Evolutionary conservation across 2,113 vertebrate species (phyloP).

Genomic region (Corydoras maculifer): DNA sequence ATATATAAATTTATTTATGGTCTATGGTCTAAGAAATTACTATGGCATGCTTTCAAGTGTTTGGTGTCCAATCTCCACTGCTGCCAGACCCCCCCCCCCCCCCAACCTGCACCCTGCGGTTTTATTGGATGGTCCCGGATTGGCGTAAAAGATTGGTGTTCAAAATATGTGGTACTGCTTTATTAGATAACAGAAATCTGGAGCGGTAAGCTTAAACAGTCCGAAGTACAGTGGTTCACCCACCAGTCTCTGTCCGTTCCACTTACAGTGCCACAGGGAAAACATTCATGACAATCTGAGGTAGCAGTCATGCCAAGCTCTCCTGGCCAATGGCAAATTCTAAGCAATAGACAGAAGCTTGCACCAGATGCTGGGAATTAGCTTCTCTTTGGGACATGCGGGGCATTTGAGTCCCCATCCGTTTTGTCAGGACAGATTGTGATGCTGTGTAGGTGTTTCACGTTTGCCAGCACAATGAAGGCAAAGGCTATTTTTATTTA

Average conservation of each 20-base stretch:
- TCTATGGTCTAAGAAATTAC: too few relatives aligned
- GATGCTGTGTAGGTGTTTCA: conserved; percentile 47
- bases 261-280: conserved; percentile 56
- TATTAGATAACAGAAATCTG: conserved; percentile 68
- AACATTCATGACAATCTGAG: conserved; percentile 54
- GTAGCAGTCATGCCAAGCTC: conserved; percentile 55
- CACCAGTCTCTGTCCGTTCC: conserved; percentile 45
- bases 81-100: too few relatives aligned
- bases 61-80: conserved; percentile 51
- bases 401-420: conserved; percentile 45
- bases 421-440: conserved; percentile 53
- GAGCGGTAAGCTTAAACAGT: conserved; percentile 61
- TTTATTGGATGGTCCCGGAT: conserved; percentile 54
- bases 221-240: conserved; percentile 61
- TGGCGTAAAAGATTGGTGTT: conserved; percentile 61
- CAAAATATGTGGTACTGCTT: conserved; percentile 66
- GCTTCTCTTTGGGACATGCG: conserved; percentile 49
- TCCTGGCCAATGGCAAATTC: conserved; percentile 46
- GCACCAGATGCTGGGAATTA: conserved; percentile 69
- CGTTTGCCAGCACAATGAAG: conserved; percentile 26
- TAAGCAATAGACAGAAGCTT: conserved; percentile 53
- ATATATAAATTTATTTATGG: too few relatives aligned
- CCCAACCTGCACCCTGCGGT: too few relatives aligned
- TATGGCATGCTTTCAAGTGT: too few relatives aligned
- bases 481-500: background rate